phyloP scores from a whole-genome alignment of 1,140 invertebrate genomes.

The Triops longicaudatus region DNA sequence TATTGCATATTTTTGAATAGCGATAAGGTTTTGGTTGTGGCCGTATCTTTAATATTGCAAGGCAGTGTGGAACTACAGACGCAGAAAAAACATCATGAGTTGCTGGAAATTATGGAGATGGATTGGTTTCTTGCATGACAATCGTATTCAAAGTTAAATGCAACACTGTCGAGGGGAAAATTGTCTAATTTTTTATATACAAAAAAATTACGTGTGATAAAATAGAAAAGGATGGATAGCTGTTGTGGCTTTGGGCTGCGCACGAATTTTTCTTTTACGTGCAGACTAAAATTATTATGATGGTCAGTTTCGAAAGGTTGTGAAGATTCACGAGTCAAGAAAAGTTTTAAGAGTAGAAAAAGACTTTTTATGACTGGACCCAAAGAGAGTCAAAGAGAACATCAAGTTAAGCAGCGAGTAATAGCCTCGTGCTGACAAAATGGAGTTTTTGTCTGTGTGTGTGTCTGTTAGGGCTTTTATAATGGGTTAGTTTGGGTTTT shows the following conservation, averaged over 20 bases:
- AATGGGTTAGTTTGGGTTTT: not conserved
- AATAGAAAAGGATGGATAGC: not conserved
- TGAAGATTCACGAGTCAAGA: not conserved
- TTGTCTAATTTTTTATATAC: not conserved
- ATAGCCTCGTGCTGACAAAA: conserved; percentile 8
- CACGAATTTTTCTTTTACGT: not conserved
- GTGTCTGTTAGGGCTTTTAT: not conserved
- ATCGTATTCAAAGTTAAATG: not conserved
- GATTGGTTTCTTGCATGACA: conserved; percentile 8
- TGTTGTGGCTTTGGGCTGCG: not conserved
- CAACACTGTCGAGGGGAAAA: not conserved
- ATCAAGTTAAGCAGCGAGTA: conserved; percentile 13
- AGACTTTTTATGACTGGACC: not conserved
- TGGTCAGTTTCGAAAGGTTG: conserved; percentile 2
- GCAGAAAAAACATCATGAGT: not conserved
- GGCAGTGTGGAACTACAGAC: not conserved
- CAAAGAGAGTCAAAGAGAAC: not conserved
- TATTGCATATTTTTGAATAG: too few species aligned
- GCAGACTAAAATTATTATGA: not conserved
- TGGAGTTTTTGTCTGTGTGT: not conserved
- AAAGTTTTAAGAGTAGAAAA: not conserved
- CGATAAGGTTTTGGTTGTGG: too few species aligned
- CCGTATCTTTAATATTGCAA: not conserved
- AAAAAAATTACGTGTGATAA: not conserved
- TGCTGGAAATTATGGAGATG: not conserved